Conservation (phyloP, 2,797 vertebrate genomes). For the Botia almorhae region DNA sequence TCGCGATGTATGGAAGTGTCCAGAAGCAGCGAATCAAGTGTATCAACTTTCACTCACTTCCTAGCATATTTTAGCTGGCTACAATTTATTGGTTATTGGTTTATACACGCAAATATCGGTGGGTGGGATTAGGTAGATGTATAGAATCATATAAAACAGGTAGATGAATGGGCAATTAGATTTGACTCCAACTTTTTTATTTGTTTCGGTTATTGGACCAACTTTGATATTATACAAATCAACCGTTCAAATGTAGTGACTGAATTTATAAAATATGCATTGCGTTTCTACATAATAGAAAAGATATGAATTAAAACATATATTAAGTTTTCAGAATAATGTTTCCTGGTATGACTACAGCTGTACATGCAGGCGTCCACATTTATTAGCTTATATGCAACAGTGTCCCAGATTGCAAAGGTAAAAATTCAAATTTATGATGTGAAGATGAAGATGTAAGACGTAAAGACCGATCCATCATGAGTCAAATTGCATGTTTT, state of each 20-base stretch:
- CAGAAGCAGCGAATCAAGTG: conserved; percentile 42
- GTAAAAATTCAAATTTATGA: background rate
- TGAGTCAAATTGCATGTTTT: background rate
- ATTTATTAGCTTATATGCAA: background rate
- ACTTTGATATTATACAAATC: background rate
- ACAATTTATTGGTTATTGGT: background rate
- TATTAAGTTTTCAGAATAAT: no score
- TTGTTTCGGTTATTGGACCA: background rate
- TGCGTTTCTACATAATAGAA: no score
- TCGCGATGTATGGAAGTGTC: conserved; percentile 30
- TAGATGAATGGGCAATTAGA: background rate
- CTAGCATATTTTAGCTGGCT: conserved; percentile 43
- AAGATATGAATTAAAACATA: background rate
- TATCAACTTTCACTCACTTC: conserved; percentile 49
- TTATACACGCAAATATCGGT: background rate
- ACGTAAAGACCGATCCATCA: background rate
- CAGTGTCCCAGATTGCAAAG: background rate
- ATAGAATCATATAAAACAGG: background rate
- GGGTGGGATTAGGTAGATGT: background rate
- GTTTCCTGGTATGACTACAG: no score
- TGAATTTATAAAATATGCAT: background rate
- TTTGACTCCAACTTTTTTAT: background rate
- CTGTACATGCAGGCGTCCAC: no score
- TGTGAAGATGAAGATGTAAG: no score
- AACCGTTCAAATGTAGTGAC: background rate